These are phyloP conservation scores for Columbina picui DNA, from an alignment of 2,113 vertebrate species.

Conservation along the genomic window DNA sequence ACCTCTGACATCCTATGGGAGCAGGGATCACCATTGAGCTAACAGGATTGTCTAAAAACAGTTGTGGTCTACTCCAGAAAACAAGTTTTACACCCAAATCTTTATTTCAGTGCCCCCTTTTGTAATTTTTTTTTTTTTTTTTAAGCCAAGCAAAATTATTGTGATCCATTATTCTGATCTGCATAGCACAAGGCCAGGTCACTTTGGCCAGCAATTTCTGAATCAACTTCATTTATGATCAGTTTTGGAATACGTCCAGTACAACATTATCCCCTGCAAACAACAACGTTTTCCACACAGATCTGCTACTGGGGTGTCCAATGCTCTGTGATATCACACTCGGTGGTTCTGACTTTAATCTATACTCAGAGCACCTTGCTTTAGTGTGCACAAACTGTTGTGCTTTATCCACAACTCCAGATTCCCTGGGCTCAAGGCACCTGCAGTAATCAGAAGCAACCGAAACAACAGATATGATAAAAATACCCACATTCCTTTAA, in stretches of 20 bases:
- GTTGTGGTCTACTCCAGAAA: neutral
- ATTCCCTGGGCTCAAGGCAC: neutral
- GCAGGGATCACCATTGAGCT: neutral
- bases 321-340: neutral
- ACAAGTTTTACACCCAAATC: neutral
- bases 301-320: neutral
- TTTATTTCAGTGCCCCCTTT: neutral
- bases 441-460: neutral
- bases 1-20: neutral
- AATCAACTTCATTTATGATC: neutral
- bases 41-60: neutral
- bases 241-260: neutral
- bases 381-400: neutral
- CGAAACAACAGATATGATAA: neutral
- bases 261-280: neutral
- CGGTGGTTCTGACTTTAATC: neutral
- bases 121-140: neutral
- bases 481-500: neutral
- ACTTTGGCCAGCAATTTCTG: neutral
- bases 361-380: neutral
- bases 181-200: neutral
- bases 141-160: neutral
- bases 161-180: neutral
- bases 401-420: neutral
- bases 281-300: neutral